Base-by-base conservation (phyloP, 2,797 vertebrate species). In the Agapornis canus region DNA sequence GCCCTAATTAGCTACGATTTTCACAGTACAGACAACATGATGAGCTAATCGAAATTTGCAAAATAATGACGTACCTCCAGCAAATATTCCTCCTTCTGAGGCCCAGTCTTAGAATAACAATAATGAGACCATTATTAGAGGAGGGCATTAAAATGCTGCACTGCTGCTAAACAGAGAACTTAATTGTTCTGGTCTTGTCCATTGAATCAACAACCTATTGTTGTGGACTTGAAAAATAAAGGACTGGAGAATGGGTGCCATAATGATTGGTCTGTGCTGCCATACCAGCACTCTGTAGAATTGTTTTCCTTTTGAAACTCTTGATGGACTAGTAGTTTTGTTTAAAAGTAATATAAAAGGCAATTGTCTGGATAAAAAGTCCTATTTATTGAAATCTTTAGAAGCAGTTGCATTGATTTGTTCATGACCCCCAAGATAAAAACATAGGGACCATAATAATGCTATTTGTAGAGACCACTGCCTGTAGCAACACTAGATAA, bases 181-280 rank as follows among this genome's bases (percentile, higher is more conserved):
- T 98, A 98, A 99, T 99, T 99, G 99, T 99, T 98, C 98, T 98
- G 98, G 98, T 98, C 98, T 98, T 99, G 98, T 99, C 98, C 98
- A 99, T 99, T 99, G 98, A 99, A 99, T 99, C 99, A 99, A 99
- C 99, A 99, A 99, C 98, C 99, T 98, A 99, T 99, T 99, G 99
- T 99, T 98, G 98, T 97, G 96, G 98, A 98, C 98, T 98, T 99
- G 99, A 99, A 98, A 99, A 99, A 98, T 98, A 98, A 98, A 98
- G 97, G 98, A 98, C 97, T 98, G 97, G 98, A 98, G 98, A 99
- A 99, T 98, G 98, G 98, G 97, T 97, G 98, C 98, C 98, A 98
- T 99, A 99, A 99, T 99, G 99, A 99, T 98, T 98, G 98, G 98
- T 99, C 98, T 99, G 98, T 98, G 98, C 98, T 97, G 98, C 98